Percentiles rank a stretch among this genome's conserved stretches.
Conservation (phyloP, 2,888 invertebrate species). For the Biston stratarius region DNA sequence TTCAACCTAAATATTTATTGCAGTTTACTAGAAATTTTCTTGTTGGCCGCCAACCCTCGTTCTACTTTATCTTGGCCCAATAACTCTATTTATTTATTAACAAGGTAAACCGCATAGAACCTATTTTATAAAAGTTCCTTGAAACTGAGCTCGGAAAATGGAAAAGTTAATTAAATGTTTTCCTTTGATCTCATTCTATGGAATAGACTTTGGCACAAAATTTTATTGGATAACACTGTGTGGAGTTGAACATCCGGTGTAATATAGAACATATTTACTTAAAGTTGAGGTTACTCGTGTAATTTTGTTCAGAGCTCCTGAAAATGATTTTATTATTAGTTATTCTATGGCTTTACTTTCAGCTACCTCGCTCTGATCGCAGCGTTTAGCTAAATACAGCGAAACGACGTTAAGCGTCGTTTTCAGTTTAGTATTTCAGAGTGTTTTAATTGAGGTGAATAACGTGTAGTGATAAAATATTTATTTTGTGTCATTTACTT, state of each 20-base stretch:
- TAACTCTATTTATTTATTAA: constrained; percentile 1
- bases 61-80: not conserved
- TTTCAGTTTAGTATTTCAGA: too few relatives aligned
- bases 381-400: not conserved
- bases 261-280: too few relatives aligned
- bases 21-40: not conserved
- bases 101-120: not conserved
- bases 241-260: not conserved
- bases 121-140: constrained; percentile 11
- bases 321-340: not conserved
- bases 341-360: not conserved
- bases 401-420: too few relatives aligned
- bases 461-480: too few relatives aligned
- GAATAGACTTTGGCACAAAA: constrained; percentile 10
- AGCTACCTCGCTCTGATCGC: not conserved
- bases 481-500: too few relatives aligned
- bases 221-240: constrained; percentile 4
- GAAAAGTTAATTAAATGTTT: constrained; percentile 34
- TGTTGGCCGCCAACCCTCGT: not conserved
- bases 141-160: constrained; percentile 25
- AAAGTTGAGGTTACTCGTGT: too few relatives aligned
- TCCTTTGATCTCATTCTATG: constrained; percentile 29
- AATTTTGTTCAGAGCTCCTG: not conserved
- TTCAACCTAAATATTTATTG: too few relatives aligned
- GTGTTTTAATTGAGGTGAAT: not conserved